A percentile compares a stretch with the other conserved stretches of the same genome.
These are phyloP conservation scores for Pocillopora damicornis DNA, from an alignment of 64 coral and sea anemone genomes.

Conservation along the genomic window DNA sequence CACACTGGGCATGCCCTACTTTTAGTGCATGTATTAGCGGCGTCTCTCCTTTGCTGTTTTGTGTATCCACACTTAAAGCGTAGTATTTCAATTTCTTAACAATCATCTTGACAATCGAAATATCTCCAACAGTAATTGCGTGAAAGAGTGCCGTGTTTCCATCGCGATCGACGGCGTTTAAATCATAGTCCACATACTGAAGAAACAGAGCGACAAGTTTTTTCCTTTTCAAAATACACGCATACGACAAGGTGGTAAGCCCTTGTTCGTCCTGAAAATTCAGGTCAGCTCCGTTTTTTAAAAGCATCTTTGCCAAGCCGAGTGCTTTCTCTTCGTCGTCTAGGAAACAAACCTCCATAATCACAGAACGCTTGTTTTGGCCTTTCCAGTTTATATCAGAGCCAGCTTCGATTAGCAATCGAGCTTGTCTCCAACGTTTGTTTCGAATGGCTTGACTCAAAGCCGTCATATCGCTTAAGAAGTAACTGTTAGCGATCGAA, in stretches of 20 bases:
- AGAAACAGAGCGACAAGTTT: conserved; percentile 75
- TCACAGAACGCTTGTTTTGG: conserved; percentile 41
- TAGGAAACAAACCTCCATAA: conserved; percentile 83
- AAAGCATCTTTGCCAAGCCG: conserved; percentile 60
- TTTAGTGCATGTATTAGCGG: conserved; percentile 79
- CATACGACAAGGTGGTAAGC: conserved; percentile 56
- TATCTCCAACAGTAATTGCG: conserved; percentile 67
- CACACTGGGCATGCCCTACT: conserved; percentile 35
- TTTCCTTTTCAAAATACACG: conserved; percentile 69
- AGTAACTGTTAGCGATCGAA: not conserved
- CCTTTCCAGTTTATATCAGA: conserved; percentile 70
- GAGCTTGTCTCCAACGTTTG: conserved; percentile 76
- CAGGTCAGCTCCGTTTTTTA: conserved; percentile 66
- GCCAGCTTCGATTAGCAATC: conserved; percentile 61
- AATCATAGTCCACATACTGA: conserved; percentile 67
- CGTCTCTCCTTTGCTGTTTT: conserved; percentile 70
- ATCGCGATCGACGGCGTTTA: conserved; percentile 63
- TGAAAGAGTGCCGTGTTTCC: conserved; percentile 79
- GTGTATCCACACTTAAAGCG: conserved; percentile 57
- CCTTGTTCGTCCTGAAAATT: conserved; percentile 56
- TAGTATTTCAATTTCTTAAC: conserved; percentile 69
- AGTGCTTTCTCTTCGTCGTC: conserved; percentile 65
- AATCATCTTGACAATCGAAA: conserved; percentile 58
- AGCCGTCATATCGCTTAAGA: conserved; percentile 49
- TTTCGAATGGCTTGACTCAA: conserved; percentile 58